Base-by-base conservation (phyloP, 1,140 invertebrate species). In the Limonius californicus region DNA sequence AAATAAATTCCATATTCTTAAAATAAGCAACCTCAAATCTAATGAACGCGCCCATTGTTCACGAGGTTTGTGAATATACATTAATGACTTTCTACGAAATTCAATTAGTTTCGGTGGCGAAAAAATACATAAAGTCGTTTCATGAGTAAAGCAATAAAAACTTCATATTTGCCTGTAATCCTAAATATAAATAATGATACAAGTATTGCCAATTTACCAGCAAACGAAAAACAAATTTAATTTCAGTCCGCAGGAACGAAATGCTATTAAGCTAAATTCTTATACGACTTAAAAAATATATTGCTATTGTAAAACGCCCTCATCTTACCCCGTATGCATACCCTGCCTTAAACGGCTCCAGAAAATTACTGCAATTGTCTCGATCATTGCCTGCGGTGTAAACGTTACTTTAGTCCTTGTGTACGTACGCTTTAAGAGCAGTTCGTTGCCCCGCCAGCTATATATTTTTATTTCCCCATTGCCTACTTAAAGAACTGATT, bases 391-490 rank as follows among this genome's bases (percentile, higher is more conserved):
- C 66, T 64, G 63, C 67, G 71, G 68, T 72, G 71, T 69, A 72
- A 70, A 72, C 68, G 68, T 67, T 53, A 68, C 64, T 63, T 66
- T 57, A 45, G 62, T 54, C 57, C 60, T 61, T 54, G 15, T 58
- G 53, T 63, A 66, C 63, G 55, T 60, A 50, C 64, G 39, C 23
- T 35, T 54, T 32, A 54, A 57, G 57, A 57, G 53, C 21, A 27
- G 23, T 45, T 55, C 43, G 54, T 27, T 63, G 59, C 59, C 69
- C 71, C 63, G 50, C 12, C 53, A 63, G 73, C 70, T 64, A 75
- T 74, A 75, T 75, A 75, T 75, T 75, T 74, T 75, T 75, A 75
- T 75, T 75, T 75, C 74, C 74, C 74, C 68, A 67, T 75, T 72
- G 74, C 70, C 71, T 74, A 75, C 74, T 75, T 74, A 74, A 74